These are phyloP conservation scores for Heliconius hewitsoni DNA, from an alignment of 1,140 invertebrate species.

Conservation along the genomic window DNA sequence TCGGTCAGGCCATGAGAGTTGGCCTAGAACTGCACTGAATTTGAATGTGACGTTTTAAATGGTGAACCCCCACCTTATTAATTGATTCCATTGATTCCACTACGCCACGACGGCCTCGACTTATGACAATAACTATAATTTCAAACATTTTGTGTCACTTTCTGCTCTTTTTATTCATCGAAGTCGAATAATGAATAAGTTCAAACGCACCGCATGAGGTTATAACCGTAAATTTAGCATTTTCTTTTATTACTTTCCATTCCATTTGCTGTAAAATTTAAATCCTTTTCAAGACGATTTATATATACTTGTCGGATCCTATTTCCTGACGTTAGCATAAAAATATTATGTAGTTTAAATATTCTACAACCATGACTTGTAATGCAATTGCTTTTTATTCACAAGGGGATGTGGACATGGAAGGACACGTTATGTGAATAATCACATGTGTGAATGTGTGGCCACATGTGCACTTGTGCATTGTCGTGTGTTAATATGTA, in stretches of 20 bases:
- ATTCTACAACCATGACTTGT: background rate
- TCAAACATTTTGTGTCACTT: background rate
- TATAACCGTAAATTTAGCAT: slow-evolving; percentile 20
- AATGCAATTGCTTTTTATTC: background rate
- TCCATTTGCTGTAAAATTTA: slow-evolving; percentile 8
- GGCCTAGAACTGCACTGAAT: too few relatives aligned
- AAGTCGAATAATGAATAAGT: background rate
- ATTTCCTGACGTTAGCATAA: background rate
- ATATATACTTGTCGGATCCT: background rate
- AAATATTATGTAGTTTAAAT: background rate
- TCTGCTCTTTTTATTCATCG: background rate
- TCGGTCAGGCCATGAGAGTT: too few relatives aligned
- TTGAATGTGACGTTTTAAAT: too few relatives aligned
- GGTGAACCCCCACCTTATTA: too few relatives aligned
- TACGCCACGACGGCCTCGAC: too few relatives aligned
- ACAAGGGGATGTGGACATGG: background rate
- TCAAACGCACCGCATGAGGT: background rate
- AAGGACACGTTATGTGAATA: too few relatives aligned
- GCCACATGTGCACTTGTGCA: too few relatives aligned
- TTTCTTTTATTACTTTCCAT: slow-evolving; percentile 25
- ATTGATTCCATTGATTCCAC: too few relatives aligned
- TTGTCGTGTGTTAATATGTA: too few relatives aligned
- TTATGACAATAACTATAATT: background rate
- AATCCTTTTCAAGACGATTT: background rate
- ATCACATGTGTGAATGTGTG: too few relatives aligned